These are phyloP conservation scores for Nipponacmea schrenckii DNA, from an alignment of 2,888 invertebrate genomes.

Conservation along the genomic window DNA sequence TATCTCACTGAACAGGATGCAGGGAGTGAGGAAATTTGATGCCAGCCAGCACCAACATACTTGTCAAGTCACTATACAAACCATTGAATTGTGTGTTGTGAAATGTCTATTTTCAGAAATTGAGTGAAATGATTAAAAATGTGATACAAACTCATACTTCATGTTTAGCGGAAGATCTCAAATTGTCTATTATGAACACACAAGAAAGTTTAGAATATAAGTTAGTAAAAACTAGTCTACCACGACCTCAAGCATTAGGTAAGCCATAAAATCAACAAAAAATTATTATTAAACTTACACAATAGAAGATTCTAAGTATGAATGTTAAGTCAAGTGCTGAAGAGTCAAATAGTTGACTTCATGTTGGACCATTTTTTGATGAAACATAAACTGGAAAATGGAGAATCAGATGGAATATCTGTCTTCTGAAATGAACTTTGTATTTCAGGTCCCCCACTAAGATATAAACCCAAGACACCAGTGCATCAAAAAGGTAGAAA, in stretches of 20 bases:
- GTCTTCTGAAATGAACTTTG: background rate
- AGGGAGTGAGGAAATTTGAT: background rate
- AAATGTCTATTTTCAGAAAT: constrained; percentile 30
- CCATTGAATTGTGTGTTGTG: background rate
- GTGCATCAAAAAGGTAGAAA: constrained; percentile 10
- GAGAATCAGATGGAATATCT: background rate
- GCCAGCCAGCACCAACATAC: background rate
- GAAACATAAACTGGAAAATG: no score
- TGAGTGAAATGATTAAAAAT: constrained; percentile 44
- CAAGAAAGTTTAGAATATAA: constrained; percentile 51
- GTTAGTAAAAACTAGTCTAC: constrained; percentile 50
- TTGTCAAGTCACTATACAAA: background rate
- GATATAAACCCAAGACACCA: constrained; percentile 38
- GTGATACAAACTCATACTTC: constrained; percentile 43
- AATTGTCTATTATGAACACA: constrained; percentile 35
- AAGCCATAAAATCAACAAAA: constrained; percentile 15
- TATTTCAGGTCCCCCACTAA: constrained; percentile 44
- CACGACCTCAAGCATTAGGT: constrained; percentile 54
- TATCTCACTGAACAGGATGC: background rate
- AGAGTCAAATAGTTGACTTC: no score
- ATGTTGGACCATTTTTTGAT: no score
- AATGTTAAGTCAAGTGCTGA: no score
- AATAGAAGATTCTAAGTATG: no score
- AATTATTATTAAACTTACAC: no score
- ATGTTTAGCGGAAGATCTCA: constrained; percentile 38